Evolutionary conservation across 2,797 vertebrate species (phyloP).

Genomic region (Gadopsis bispinosus): DNA sequence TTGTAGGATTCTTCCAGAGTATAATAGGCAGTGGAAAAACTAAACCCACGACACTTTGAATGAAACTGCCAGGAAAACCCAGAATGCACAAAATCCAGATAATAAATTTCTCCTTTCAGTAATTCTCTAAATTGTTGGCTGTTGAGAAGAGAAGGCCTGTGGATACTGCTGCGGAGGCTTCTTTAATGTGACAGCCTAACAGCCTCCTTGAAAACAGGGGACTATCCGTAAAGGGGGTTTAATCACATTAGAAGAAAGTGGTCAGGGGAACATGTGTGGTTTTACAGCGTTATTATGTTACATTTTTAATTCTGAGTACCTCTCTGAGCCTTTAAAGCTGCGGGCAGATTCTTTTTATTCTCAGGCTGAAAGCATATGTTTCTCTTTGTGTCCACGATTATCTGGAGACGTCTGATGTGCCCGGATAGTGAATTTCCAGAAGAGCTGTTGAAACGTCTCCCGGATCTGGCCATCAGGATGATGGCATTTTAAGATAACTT

Average conservation of each 20-base stretch:
- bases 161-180: constrained; percentile 27
- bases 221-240: too few species aligned
- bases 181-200: constrained; percentile 53
- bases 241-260: constrained; percentile 53
- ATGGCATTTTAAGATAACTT: constrained; percentile 28
- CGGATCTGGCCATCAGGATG: constrained; percentile 14
- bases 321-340: constrained; percentile 24
- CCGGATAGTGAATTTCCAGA: constrained; percentile 18
- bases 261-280: constrained; percentile 31
- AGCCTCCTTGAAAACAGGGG: constrained; percentile 24
- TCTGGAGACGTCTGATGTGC: constrained; percentile 13
- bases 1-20: constrained; percentile 16
- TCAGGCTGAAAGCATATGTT: constrained; percentile 21
- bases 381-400: constrained; percentile 23
- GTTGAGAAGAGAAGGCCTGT: constrained; percentile 32
- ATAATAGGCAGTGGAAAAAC: constrained; percentile 32
- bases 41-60: constrained; percentile 51
- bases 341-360: background rate
- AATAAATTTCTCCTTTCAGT: constrained; percentile 34
- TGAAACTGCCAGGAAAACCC: constrained; percentile 30
- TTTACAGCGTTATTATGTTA: constrained; percentile 39
- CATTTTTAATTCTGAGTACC: constrained; percentile 46
- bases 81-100: constrained; percentile 42
- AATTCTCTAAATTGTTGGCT: constrained; percentile 58
- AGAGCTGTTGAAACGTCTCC: constrained; percentile 17